These are phyloP conservation scores for Zapus hudsonius DNA, from an alignment of 2,113 vertebrate genomes.

Conservation along the genomic window DNA sequence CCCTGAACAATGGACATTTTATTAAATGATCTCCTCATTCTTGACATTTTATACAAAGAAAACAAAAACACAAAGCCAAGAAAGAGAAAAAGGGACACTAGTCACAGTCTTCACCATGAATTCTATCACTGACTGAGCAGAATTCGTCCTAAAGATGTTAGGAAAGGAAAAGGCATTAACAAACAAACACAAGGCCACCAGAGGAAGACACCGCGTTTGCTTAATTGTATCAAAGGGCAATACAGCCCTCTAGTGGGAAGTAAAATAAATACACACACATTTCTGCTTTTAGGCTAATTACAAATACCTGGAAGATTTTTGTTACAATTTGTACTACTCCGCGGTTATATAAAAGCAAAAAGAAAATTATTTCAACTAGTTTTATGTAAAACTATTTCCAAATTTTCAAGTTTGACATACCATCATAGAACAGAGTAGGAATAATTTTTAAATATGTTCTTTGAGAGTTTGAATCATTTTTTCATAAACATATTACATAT, in stretches of 20 bases:
- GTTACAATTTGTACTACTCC: not conserved
- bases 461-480: not conserved
- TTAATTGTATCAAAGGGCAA: constrained; percentile 79
- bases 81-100: not conserved
- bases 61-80: not conserved
- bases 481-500: not conserved
- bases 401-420: constrained; percentile 10
- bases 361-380: not conserved
- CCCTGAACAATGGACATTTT: constrained; percentile 41
- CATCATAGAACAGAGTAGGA: not conserved
- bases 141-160: constrained; percentile 66
- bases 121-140: constrained; percentile 51
- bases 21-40: constrained; percentile 57
- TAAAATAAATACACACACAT: not conserved
- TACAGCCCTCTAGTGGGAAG: constrained; percentile 85
- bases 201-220: constrained; percentile 56
- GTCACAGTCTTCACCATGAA: constrained; percentile 53
- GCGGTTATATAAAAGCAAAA: not conserved
- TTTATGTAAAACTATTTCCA: constrained; percentile 25
- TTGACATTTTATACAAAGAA: constrained; percentile 56
- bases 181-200: constrained; percentile 44
- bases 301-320: not conserved
- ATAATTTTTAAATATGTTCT: not conserved
- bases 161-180: constrained; percentile 69
- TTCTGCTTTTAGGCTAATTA: not conserved